Conservation (phyloP, 2,797 vertebrate species). For the Philypnodon macrostomus region DNA sequence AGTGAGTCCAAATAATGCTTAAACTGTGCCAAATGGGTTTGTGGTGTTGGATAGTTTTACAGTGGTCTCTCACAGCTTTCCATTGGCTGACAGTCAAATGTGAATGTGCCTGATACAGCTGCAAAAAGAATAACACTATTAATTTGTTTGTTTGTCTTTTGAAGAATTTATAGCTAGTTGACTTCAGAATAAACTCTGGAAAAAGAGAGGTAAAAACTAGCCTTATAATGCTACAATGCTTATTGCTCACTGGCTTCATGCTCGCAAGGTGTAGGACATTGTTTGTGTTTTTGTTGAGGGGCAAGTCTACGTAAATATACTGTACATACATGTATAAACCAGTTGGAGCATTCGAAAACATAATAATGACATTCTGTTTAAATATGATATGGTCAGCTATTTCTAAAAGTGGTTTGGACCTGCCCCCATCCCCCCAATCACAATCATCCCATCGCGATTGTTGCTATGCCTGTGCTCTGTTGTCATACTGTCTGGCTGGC, state of each 20-base stretch:
- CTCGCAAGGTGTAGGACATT: conserved; percentile 1
- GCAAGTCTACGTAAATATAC: no score
- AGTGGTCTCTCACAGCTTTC: conserved; percentile 23
- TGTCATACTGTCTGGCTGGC: conserved; percentile 28
- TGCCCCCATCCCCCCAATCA: no score
- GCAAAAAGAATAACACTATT: conserved; percentile 44
- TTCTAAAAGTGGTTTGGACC: no score
- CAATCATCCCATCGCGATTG: no score
- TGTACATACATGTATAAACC: no score
- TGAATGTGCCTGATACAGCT: conserved; percentile 6
- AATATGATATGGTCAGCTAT: no score
- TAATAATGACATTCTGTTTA: no score
- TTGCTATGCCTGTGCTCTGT: conserved; percentile 23
- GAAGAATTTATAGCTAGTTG: conserved; percentile 81
- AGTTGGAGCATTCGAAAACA: no score
- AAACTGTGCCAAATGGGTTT: conserved; percentile 31
- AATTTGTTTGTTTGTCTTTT: conserved; percentile 70
- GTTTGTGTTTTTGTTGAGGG: not conserved
- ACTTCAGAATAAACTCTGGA: conserved; percentile 70
- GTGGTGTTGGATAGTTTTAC: conserved; percentile 33
- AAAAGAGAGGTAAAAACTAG: conserved; percentile 76
- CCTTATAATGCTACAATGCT: conserved; percentile 32
- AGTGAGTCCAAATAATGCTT: conserved; percentile 30
- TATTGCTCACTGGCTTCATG: conserved; percentile 43
- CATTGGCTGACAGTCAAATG: conserved; percentile 37